Evolutionary conservation across 2,113 vertebrate genomes (phyloP).

Genomic region (Datnioides undecimradiatus): DNA sequence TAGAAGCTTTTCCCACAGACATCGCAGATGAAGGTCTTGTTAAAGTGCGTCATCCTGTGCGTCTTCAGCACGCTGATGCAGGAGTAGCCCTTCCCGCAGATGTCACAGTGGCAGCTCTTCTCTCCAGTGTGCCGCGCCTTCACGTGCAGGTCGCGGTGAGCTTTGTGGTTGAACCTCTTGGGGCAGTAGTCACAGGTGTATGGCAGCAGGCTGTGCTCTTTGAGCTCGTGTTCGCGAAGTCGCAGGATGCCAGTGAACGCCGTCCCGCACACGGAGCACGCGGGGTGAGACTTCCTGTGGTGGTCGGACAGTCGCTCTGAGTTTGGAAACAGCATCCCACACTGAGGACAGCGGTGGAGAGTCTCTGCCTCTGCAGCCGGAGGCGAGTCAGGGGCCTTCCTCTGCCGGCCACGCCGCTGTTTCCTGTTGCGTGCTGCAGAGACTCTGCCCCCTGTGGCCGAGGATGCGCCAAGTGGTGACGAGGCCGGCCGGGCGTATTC

Average conservation of each 20-base stretch:
- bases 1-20: constrained; percentile 73
- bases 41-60: constrained; percentile 58
- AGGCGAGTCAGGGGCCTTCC: accelerated
- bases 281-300: constrained; percentile 45
- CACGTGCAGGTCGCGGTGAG: constrained; percentile 61
- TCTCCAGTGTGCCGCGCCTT: constrained; percentile 63
- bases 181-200: constrained; percentile 69
- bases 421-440: not conserved
- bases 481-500: constrained; percentile 33
- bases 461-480: accelerated
- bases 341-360: constrained; percentile 20
- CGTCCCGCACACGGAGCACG: constrained; percentile 33
- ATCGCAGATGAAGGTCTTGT: constrained; percentile 69
- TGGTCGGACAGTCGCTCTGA: constrained; percentile 47
- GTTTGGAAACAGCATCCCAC: constrained; percentile 62
- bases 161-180: constrained; percentile 68
- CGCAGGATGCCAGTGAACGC: constrained; percentile 39
- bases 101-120: constrained; percentile 65
- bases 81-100: constrained; percentile 68
- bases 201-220: constrained; percentile 58
- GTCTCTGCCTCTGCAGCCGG: not conserved
- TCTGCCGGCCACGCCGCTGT: accelerated
- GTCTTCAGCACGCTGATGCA: constrained; percentile 57
- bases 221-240: constrained; percentile 49
- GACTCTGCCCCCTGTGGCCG: not conserved